Conservation (phyloP, 2,888 invertebrate species). For the Eupithecia insigniata region DNA sequence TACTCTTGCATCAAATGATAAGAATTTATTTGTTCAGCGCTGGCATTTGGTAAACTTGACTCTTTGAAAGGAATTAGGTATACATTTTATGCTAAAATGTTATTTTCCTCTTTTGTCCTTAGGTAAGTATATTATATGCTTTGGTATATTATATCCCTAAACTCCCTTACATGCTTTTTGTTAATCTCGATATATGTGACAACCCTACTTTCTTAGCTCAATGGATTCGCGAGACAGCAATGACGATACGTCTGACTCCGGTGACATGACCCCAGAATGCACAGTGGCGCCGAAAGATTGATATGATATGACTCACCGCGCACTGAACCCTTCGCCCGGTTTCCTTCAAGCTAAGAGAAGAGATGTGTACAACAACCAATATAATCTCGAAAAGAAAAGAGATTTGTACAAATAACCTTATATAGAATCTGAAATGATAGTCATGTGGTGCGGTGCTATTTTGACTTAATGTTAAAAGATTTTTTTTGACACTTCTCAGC, state of each 20-base stretch:
- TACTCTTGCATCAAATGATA: constrained; percentile 50
- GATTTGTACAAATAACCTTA: no score
- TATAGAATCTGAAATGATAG: no score
- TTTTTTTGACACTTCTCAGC: not conserved
- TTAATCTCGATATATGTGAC: constrained; percentile 20
- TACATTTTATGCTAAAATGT: not conserved
- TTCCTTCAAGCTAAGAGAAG: not conserved
- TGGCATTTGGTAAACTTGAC: constrained; percentile 32
- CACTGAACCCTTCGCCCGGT: not conserved
- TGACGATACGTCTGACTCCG: constrained; percentile 27
- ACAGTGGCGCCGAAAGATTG: constrained; percentile 60
- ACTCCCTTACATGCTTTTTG: not conserved
- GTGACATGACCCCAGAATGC: constrained; percentile 49
- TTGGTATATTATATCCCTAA: not conserved
- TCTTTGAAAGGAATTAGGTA: constrained; percentile 12
- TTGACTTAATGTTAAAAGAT: not conserved
- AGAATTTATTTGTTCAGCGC: constrained; percentile 49
- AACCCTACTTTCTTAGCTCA: constrained; percentile 57
- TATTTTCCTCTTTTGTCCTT: not conserved
- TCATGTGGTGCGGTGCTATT: not conserved
- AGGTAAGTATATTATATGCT: no score
- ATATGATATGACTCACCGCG: constrained; percentile 47
- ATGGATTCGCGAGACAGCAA: constrained; percentile 60
- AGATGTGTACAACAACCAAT: not conserved
- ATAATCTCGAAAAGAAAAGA: no score